Evolutionary conservation across 2,888 invertebrate genomes (phyloP).

Genomic region (Crepidodera aurea): DNA sequence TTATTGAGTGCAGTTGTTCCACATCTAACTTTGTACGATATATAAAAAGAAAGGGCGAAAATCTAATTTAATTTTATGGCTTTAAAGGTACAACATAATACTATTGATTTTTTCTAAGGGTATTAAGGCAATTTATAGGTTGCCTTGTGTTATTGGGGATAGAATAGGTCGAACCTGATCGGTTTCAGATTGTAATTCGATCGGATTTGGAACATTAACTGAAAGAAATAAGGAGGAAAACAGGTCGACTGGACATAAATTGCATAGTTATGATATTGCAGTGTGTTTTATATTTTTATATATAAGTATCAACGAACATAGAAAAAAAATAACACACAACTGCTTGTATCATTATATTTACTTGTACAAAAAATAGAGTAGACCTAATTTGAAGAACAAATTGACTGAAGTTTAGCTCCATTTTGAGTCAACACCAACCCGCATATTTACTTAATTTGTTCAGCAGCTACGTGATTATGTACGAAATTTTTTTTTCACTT

Average conservation of each 20-base stretch:
- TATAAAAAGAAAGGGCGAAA: not conserved
- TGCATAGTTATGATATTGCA: too few species aligned
- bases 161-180: not conserved
- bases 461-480: not conserved
- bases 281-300: too few species aligned
- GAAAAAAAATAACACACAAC: too few species aligned
- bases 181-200: not conserved
- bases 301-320: too few species aligned
- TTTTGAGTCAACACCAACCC: not conserved
- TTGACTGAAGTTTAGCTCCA: not conserved
- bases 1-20: not conserved
- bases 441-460: not conserved
- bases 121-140: slow-evolving; percentile 4
- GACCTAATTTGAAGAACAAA: not conserved
- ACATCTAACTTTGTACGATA: not conserved
- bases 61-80: slow-evolving; percentile 16
- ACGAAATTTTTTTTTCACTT: not conserved
- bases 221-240: too few species aligned
- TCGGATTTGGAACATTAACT: too few species aligned
- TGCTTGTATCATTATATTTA: too few species aligned
- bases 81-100: not conserved
- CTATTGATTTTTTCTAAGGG: not conserved
- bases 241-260: too few species aligned
- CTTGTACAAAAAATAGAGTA: not conserved
- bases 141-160: not conserved